A percentile compares a stretch with the other conserved stretches of the same genome.
These are phyloP conservation scores for Sander lucioperca DNA, from an alignment of 2,113 vertebrate genomes.

Conservation along the genomic window DNA sequence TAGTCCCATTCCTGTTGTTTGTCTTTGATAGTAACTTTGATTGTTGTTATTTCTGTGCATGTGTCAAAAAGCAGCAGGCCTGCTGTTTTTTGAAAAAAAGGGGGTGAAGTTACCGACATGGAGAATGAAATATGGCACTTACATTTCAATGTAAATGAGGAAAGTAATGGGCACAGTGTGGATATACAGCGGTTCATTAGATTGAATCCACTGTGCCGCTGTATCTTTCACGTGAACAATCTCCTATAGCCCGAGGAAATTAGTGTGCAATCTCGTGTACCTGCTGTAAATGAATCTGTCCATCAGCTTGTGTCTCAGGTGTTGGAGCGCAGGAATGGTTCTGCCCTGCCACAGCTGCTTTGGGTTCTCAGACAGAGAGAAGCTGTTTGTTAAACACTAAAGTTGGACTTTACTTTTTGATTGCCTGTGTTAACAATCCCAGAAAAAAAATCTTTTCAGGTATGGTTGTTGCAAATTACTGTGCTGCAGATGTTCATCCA, in stretches of 20 bases:
- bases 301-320: slow-evolving; percentile 70
- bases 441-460: slow-evolving; percentile 7
- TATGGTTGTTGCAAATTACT: neutral
- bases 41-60: slow-evolving; percentile 54
- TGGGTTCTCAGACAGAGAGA: slow-evolving; percentile 47
- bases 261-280: slow-evolving; percentile 69
- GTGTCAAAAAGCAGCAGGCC: slow-evolving; percentile 52
- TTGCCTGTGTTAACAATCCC: slow-evolving; percentile 26
- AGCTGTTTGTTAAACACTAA: slow-evolving; percentile 51
- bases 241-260: slow-evolving; percentile 75
- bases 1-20: slow-evolving; percentile 33
- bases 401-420: slow-evolving; percentile 48
- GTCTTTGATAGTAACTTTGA: slow-evolving; percentile 55
- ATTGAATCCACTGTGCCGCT: slow-evolving; percentile 58
- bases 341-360: slow-evolving; percentile 35
- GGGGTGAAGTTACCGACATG: slow-evolving; percentile 34
- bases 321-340: slow-evolving; percentile 36
- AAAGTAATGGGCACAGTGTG: slow-evolving; percentile 66
- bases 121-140: slow-evolving; percentile 74
- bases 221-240: slow-evolving; percentile 74
- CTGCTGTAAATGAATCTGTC: slow-evolving; percentile 81
- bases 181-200: slow-evolving; percentile 75
- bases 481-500: slow-evolving; percentile 6
- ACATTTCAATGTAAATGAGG: slow-evolving; percentile 81
- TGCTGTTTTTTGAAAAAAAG: slow-evolving; percentile 27